Conservation (phyloP, 2,797 vertebrate genomes). For the Pangasius macronema region DNA sequence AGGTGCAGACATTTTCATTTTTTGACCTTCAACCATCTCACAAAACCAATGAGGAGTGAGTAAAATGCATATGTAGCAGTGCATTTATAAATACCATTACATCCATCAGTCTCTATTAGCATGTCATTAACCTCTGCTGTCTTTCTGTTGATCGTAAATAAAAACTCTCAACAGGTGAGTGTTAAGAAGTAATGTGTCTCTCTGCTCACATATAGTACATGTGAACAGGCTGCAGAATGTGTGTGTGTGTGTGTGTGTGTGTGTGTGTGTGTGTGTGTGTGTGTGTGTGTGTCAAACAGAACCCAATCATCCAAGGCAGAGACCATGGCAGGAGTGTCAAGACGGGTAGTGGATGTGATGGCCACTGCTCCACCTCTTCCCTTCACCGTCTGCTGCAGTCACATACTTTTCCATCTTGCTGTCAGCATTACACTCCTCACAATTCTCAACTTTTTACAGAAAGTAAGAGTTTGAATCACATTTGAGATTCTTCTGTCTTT, state of each 20-base stretch:
- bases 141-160: neutral
- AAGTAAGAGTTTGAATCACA: neutral
- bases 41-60: neutral
- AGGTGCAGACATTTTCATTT: neutral
- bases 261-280: neutral
- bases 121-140: neutral
- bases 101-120: neutral
- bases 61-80: no score
- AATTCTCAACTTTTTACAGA: neutral
- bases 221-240: neutral
- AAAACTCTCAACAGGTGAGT: slow-evolving; percentile 8
- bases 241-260: neutral
- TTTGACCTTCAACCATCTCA: neutral
- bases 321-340: slow-evolving; percentile 14
- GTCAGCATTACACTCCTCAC: neutral
- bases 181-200: neutral
- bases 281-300: neutral
- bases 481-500: neutral
- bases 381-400: slow-evolving; percentile 11
- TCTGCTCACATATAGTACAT: neutral
- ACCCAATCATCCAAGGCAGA: slow-evolving; percentile 23
- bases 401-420: slow-evolving; percentile 1
- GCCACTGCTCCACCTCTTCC: slow-evolving; percentile 1
- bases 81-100: neutral
- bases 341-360: slow-evolving; percentile 15